A percentile compares a stretch with the other conserved stretches of the same genome.
Evolutionary conservation across 2,888 invertebrate species (phyloP).

Genomic region (Hipparchia semele): DNA sequence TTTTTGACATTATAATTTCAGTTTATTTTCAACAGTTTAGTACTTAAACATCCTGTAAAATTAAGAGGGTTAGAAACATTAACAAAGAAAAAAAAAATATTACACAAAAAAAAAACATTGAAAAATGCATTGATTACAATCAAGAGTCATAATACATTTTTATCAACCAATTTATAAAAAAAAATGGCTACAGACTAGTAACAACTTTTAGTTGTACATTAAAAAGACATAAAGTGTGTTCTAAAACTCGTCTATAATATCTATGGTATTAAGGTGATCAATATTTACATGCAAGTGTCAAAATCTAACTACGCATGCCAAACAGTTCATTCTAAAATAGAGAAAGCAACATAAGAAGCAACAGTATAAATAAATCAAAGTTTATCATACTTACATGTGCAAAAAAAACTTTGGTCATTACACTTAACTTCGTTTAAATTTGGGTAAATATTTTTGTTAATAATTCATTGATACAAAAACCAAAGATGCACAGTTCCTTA

Average conservation of each 20-base stretch:
- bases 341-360: slow-evolving; percentile 56
- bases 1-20: not conserved
- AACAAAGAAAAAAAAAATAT: not conserved
- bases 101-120: not conserved
- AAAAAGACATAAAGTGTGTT: not conserved
- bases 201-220: too few relatives aligned
- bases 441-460: slow-evolving; percentile 26
- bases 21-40: not conserved
- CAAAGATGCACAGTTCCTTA: slow-evolving; percentile 7
- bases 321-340: slow-evolving; percentile 71
- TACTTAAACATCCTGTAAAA: not conserved
- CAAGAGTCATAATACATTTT: not conserved
- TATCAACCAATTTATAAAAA: not conserved
- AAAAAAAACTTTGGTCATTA: slow-evolving; percentile 56
- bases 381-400: slow-evolving; percentile 77
- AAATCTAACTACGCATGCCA: slow-evolving; percentile 69
- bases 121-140: slow-evolving; percentile 7
- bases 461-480: slow-evolving; percentile 14
- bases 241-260: not conserved
- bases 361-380: slow-evolving; percentile 53
- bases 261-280: not conserved
- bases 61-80: not conserved
- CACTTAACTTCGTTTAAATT: slow-evolving; percentile 48
- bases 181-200: not conserved
- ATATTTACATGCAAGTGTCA: slow-evolving; percentile 13